Conservation (phyloP, 2,888 invertebrate species). For the Dorcus hopei region DNA sequence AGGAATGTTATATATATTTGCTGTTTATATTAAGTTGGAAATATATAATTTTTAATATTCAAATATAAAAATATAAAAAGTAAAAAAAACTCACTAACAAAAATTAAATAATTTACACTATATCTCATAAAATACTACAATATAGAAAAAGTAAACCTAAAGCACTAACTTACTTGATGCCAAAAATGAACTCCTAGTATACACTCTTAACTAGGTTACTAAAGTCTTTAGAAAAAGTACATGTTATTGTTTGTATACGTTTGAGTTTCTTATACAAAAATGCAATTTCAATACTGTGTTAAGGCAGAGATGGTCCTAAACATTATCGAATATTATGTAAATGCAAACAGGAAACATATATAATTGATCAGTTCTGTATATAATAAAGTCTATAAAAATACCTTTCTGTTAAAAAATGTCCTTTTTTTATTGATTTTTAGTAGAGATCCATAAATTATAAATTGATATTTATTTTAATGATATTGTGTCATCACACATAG, state of each 20-base stretch:
- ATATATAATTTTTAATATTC: not conserved
- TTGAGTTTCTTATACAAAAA: not conserved
- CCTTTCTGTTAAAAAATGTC: not conserved
- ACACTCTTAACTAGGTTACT: not conserved
- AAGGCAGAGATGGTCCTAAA: slow-evolving; percentile 1
- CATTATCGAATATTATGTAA: not conserved
- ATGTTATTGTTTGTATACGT: not conserved
- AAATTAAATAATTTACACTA: not conserved
- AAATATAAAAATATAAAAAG: not conserved
- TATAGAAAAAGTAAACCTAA: not conserved
- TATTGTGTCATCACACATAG: no score
- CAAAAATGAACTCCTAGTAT: not conserved
- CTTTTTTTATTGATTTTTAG: not conserved
- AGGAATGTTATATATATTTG: not conserved
- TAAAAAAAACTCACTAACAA: not conserved
- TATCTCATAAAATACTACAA: not conserved
- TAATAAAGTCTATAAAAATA: not conserved
- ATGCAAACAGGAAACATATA: not conserved
- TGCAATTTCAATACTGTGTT: not conserved
- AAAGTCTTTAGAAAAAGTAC: not conserved
- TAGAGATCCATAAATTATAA: not conserved
- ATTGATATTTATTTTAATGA: no score
- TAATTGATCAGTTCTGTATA: not conserved
- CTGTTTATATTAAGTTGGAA: not conserved
- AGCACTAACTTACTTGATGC: not conserved